These are phyloP conservation scores for Polyodon spathula DNA, from an alignment of 2,113 vertebrate genomes.

Conservation along the genomic window DNA sequence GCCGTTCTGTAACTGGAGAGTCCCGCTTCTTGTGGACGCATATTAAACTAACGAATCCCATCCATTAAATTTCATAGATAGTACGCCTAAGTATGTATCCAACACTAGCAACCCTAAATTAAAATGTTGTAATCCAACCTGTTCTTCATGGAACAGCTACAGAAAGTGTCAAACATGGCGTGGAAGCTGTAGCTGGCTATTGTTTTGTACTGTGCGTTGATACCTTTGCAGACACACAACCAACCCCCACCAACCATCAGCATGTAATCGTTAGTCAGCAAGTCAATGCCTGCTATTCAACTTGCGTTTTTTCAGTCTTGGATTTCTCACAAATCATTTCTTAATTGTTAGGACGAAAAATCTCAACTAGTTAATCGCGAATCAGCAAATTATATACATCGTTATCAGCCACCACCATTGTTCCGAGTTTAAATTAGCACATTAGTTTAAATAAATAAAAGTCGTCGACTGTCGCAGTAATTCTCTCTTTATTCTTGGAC, in stretches of 20 bases:
- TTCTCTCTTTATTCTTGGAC: constrained; percentile 18
- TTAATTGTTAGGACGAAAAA: too few species aligned
- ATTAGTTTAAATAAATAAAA: background rate
- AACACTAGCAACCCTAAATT: background rate
- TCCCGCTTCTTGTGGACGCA: too few species aligned
- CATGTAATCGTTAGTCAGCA: constrained; percentile 48
- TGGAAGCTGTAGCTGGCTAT: constrained; percentile 44
- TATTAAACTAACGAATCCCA: too few species aligned
- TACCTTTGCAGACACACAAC: constrained; percentile 43
- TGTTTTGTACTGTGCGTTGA: constrained; percentile 40
- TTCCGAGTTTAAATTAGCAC: background rate
- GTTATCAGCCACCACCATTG: too few species aligned
- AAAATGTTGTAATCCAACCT: constrained; percentile 5
- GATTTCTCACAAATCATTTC: constrained; percentile 36
- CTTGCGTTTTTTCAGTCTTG: constrained; percentile 43
- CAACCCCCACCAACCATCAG: constrained; percentile 37
- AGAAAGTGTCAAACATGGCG: constrained; percentile 34
- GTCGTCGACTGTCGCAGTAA: constrained; percentile 28
- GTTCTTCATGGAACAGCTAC: constrained; percentile 4
- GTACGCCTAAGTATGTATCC: too few species aligned
- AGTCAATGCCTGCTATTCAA: constrained; percentile 52
- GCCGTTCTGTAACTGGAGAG: too few species aligned
- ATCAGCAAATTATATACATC: too few species aligned
- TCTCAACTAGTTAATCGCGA: too few species aligned
- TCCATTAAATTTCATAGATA: too few species aligned